phyloP scores from a whole-genome alignment of 2,888 invertebrate genomes.

The Limulus polyphemus region DNA sequence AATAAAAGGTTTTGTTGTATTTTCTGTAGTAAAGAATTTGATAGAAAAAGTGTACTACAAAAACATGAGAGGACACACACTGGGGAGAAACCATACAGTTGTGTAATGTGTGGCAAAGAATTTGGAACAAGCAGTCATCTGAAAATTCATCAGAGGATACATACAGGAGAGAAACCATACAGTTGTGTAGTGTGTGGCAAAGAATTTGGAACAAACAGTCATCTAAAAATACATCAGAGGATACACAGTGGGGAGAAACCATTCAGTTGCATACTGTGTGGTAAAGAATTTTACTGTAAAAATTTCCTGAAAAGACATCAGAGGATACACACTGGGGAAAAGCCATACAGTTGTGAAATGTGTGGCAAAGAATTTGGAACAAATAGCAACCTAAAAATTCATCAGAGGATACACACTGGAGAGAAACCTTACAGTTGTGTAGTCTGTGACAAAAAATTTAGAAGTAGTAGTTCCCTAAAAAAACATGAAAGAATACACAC shows the following conservation, averaged over 20 bases:
- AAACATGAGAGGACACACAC: conserved; percentile 3
- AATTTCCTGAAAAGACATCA: conserved; percentile 20
- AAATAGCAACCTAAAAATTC: neutral
- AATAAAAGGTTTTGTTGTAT: too few relatives aligned
- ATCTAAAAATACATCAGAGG: neutral
- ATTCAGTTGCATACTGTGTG: neutral
- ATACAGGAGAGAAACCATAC: conserved; percentile 4
- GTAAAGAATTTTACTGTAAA: neutral
- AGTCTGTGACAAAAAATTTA: conserved; percentile 3
- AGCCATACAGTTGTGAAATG: conserved; percentile 56
- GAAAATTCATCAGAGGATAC: neutral
- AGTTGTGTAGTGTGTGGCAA: conserved; percentile 4
- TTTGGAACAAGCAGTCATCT: neutral
- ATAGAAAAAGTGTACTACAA: neutral
- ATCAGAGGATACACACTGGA: conserved; percentile 2
- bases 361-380: conserved; percentile 54
- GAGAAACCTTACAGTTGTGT: conserved; percentile 7
- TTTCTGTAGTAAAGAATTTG: neutral
- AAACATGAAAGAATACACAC: conserved; percentile 1
- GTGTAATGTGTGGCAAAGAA: conserved; percentile 1
- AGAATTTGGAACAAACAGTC: neutral
- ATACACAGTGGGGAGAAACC: conserved; percentile 3
- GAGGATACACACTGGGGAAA: conserved; percentile 51
- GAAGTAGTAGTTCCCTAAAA: neutral
- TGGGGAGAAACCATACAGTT: neutral